A percentile compares a stretch with the other conserved stretches of the same genome.
phyloP scores from a whole-genome alignment of 1,140 invertebrate species.

The Pogonomyrmex californicus region DNA sequence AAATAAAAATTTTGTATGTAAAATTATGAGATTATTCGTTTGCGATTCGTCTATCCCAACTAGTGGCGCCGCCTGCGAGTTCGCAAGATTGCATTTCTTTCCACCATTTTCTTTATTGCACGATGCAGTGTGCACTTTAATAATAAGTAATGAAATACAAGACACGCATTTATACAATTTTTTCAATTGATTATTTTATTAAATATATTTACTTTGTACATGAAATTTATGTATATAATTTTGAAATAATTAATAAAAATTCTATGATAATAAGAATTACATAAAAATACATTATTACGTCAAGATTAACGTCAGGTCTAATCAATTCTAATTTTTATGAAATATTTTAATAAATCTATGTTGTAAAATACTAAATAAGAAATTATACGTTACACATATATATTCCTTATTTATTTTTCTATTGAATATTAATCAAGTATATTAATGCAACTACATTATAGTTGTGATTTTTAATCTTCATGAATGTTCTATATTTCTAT shows the following conservation, averaged over 20 bases:
- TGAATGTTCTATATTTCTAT: neutral
- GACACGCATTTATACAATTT: neutral
- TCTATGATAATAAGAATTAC: neutral
- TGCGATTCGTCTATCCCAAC: constrained; percentile 48
- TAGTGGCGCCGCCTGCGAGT: constrained; percentile 73
- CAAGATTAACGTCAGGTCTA: neutral
- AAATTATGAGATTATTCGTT: constrained; percentile 2
- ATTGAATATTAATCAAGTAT: neutral
- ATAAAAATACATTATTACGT: neutral
- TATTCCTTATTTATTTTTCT: neutral
- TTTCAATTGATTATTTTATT: neutral
- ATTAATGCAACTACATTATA: neutral
- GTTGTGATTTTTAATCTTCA: neutral
- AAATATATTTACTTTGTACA: neutral
- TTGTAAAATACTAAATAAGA: constrained; percentile 7
- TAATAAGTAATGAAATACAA: constrained; percentile 3
- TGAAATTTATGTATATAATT: neutral
- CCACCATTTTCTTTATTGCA: constrained; percentile 73
- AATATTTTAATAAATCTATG: neutral
- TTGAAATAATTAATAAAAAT: constrained; percentile 5
- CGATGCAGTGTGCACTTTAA: neutral
- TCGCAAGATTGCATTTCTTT: constrained; percentile 48
- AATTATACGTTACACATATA: neutral
- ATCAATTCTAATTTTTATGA: neutral
- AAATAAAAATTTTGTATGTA: neutral